Conservation (phyloP, 2,888 invertebrate genomes). For the Heliconius ethilla region DNA sequence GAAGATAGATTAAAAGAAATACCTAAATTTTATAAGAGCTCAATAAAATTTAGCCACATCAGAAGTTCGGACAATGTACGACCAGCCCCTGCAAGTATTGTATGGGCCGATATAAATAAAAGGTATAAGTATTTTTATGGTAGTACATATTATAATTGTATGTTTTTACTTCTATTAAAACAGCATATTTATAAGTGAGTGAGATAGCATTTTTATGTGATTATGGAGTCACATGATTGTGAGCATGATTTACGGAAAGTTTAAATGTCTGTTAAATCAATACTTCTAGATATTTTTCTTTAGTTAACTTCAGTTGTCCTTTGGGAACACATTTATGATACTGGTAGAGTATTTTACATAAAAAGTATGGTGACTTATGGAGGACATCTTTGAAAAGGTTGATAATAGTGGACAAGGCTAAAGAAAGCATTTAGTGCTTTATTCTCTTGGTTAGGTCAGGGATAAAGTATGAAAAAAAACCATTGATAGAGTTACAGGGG, state of each 20-base stretch:
- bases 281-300: no score
- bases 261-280: no score
- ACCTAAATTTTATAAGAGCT: conserved; percentile 60
- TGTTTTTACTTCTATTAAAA: neutral
- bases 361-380: no score
- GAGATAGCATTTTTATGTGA: neutral
- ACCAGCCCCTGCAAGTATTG: conserved; percentile 66
- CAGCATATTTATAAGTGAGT: neutral
- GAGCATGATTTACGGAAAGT: no score
- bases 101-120: conserved; percentile 60
- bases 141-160: neutral
- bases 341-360: no score
- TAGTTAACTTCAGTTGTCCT: no score
- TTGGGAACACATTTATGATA: no score
- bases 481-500: neutral
- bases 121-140: conserved; percentile 55
- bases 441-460: neutral
- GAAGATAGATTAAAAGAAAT: conserved; percentile 41
- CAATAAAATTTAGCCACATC: conserved; percentile 55
- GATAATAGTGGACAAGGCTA: neutral
- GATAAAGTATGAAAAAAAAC: neutral
- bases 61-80: conserved; percentile 51
- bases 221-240: no score
- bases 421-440: neutral
- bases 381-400: no score